Conservation (phyloP, 2,797 vertebrate species). For the Ctenochaetus hawaiiensis region DNA sequence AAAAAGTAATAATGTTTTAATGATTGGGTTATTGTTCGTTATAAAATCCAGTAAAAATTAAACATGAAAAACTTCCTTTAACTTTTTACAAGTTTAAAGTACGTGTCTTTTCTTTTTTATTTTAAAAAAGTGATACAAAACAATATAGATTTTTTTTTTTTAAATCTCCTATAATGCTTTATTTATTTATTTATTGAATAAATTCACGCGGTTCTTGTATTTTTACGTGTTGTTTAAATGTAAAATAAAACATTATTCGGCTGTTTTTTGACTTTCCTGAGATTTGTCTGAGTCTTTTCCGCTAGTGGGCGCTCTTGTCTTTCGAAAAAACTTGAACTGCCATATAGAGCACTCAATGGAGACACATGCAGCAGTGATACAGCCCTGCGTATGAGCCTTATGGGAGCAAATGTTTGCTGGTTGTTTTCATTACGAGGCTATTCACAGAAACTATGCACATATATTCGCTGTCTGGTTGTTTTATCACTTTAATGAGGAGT, state of each 20-base stretch:
- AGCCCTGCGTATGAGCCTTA: neutral
- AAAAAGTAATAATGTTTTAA: too few species aligned
- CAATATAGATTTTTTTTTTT: too few species aligned
- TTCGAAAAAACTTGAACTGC: conserved; percentile 49
- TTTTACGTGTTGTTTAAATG: neutral
- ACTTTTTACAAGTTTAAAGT: neutral
- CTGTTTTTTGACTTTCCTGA: neutral
- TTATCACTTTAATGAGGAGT: neutral
- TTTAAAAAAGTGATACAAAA: fast-evolving
- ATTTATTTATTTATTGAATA: too few species aligned
- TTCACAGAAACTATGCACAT: neutral
- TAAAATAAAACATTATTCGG: neutral
- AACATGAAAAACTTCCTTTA: neutral
- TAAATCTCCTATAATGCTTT: too few species aligned
- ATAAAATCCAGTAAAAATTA: neutral
- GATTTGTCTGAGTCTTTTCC: conserved; percentile 36
- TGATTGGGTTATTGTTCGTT: neutral
- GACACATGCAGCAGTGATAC: neutral
- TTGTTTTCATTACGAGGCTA: neutral
- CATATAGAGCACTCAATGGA: neutral
- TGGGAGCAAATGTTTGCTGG: conserved; percentile 13
- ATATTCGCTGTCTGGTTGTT: neutral
- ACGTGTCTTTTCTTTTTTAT: neutral
- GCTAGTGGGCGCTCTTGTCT: conserved; percentile 89
- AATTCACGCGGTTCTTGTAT: too few species aligned